Conservation (phyloP, 1,140 invertebrate species). For the Pemphigus obesinymphae region DNA sequence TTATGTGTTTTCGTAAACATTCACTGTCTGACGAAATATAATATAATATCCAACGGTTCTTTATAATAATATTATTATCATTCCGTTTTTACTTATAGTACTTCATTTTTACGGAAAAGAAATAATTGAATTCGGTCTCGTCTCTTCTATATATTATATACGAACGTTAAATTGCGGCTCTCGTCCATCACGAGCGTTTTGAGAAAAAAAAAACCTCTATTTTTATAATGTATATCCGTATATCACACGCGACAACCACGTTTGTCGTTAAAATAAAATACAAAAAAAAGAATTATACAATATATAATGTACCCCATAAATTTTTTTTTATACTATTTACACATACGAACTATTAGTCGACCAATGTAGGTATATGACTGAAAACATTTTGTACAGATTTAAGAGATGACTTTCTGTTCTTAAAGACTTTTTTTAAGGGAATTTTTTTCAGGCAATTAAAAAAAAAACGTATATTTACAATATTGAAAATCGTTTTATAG, state of each 20-base stretch:
- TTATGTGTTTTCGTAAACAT: conserved; percentile 18
- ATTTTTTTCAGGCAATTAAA: background rate
- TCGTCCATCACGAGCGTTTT: conserved; percentile 10
- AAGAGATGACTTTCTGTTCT: background rate
- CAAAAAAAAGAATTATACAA: too few relatives aligned
- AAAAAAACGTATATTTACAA: too few relatives aligned
- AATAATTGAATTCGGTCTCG: background rate
- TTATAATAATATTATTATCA: background rate
- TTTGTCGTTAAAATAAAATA: background rate
- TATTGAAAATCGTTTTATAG: too few relatives aligned
- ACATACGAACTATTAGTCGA: background rate
- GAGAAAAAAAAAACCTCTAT: too few relatives aligned
- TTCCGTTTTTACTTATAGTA: background rate
- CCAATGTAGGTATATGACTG: too few relatives aligned
- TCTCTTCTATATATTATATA: too few relatives aligned
- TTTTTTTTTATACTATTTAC: background rate
- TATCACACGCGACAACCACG: background rate
- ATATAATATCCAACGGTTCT: conserved; percentile 14
- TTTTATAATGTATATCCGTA: background rate
- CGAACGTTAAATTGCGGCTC: too few relatives aligned
- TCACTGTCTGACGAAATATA: background rate
- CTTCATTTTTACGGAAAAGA: background rate
- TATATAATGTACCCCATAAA: background rate
- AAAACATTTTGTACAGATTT: background rate
- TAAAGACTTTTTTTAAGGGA: too few relatives aligned